Conservation (phyloP, 1,140 invertebrate species). For the Hylaeus volcanicus region DNA sequence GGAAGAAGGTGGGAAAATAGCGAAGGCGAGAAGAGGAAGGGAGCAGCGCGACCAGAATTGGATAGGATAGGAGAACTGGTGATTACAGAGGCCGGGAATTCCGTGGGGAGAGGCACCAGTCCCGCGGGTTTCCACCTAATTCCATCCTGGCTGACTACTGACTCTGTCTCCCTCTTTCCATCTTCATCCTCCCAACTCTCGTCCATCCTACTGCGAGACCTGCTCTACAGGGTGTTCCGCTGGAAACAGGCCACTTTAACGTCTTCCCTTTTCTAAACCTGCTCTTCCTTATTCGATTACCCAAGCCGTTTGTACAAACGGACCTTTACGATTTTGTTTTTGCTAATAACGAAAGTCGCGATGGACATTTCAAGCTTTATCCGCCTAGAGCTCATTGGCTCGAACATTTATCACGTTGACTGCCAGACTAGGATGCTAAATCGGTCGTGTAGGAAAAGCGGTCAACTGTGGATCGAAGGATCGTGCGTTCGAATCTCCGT, state of each 20-base stretch:
- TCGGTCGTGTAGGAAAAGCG: no score
- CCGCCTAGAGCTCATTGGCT: no score
- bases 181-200: slow-evolving; percentile 11
- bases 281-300: background rate
- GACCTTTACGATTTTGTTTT: no score
- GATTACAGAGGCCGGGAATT: slow-evolving; percentile 77
- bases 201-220: background rate
- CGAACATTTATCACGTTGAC: no score
- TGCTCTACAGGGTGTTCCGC: slow-evolving; percentile 3
- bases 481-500: no score
- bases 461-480: no score
- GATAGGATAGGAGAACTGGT: slow-evolving; percentile 78
- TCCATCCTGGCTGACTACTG: slow-evolving; percentile 77
- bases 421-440: no score
- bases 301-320: background rate
- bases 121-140: slow-evolving; percentile 78
- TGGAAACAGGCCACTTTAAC: no score
- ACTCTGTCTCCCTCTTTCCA: slow-evolving; percentile 60
- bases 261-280: slow-evolving; percentile 7
- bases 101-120: slow-evolving; percentile 69
- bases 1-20: slow-evolving; percentile 22
- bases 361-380: no score
- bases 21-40: slow-evolving; percentile 38
- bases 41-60: slow-evolving; percentile 72
- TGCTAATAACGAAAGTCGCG: no score